Conservation (phyloP, 2,888 invertebrate species). For the Hyposoter dolosus region DNA sequence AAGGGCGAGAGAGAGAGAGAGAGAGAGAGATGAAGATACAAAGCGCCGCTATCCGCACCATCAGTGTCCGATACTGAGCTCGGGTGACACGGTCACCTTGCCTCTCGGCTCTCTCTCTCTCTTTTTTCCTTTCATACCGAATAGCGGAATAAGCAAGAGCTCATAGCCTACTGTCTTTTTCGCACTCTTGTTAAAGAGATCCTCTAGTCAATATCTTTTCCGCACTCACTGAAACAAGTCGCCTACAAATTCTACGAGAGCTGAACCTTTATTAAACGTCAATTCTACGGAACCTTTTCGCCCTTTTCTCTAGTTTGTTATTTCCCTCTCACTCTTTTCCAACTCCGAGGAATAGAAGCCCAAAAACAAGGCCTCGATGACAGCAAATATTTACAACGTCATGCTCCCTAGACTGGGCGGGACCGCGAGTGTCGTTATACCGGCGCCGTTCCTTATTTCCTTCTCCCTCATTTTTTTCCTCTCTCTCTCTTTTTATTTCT, state of each 20-base stretch:
- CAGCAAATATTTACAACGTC: slow-evolving; percentile 83
- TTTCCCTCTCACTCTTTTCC: slow-evolving; percentile 23
- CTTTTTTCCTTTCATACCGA: slow-evolving; percentile 32
- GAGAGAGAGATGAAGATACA: slow-evolving; percentile 70
- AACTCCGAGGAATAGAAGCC: slow-evolving; percentile 9
- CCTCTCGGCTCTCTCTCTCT: neutral
- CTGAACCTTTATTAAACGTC: slow-evolving; percentile 76
- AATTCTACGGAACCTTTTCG: slow-evolving; percentile 63
- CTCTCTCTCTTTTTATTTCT: slow-evolving; percentile 10
- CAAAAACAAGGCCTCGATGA: slow-evolving; percentile 76
- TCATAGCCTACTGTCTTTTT: slow-evolving; percentile 26
- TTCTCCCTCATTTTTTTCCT: slow-evolving; percentile 23
- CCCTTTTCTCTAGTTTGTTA: slow-evolving; percentile 18
- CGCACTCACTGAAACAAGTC: slow-evolving; percentile 39
- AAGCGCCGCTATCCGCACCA: slow-evolving; percentile 83
- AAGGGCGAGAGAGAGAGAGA: neutral
- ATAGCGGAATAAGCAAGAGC: slow-evolving; percentile 27
- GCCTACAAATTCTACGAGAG: slow-evolving; percentile 65
- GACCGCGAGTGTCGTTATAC: slow-evolving; percentile 71
- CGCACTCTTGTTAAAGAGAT: slow-evolving; percentile 9
- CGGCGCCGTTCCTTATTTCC: slow-evolving; percentile 71
- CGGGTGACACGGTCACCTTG: slow-evolving; percentile 78
- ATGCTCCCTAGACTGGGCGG: slow-evolving; percentile 80
- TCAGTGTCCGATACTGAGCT: slow-evolving; percentile 83
- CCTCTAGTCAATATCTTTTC: slow-evolving; percentile 6